Conservation (phyloP, 1,140 invertebrate species). For the Solen grandis region DNA sequence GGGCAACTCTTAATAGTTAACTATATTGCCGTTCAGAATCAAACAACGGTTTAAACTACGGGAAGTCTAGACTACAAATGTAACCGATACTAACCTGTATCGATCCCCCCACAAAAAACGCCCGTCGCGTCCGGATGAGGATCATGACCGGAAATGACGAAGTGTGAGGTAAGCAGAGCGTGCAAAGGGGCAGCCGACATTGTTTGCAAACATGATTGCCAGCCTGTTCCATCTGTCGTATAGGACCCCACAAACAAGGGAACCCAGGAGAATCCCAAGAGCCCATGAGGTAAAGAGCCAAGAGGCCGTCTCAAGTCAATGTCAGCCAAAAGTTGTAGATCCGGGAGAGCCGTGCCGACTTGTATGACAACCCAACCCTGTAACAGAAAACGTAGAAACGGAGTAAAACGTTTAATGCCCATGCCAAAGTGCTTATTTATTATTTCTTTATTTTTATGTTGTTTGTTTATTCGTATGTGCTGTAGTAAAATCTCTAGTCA, state of each 20-base stretch:
- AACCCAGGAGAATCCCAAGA: slow-evolving; percentile 19
- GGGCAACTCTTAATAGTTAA: neutral
- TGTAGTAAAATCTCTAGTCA: no score
- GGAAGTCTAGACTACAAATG: neutral
- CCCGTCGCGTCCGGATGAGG: slow-evolving; percentile 14
- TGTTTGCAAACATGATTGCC: slow-evolving; percentile 4
- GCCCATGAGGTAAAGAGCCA: slow-evolving; percentile 47
- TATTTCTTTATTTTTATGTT: no score
- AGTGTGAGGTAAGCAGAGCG: slow-evolving; percentile 11
- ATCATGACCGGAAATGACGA: slow-evolving; percentile 19
- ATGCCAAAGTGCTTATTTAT: no score
- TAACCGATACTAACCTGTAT: slow-evolving; percentile 23
- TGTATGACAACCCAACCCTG: slow-evolving; percentile 49
- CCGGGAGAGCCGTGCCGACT: slow-evolving; percentile 38
- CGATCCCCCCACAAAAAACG: slow-evolving; percentile 30
- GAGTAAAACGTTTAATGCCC: no score
- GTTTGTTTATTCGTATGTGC: no score
- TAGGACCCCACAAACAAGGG: slow-evolving; percentile 32
- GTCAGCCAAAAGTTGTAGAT: slow-evolving; percentile 12
- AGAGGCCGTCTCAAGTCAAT: slow-evolving; percentile 34
- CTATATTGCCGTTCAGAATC: neutral
- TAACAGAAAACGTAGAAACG: neutral
- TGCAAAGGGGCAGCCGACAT: slow-evolving; percentile 11
- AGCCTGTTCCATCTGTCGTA: slow-evolving; percentile 40
- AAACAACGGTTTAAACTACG: neutral